Evolutionary conservation across 2,888 invertebrate genomes (phyloP).

Genomic region (Ophonus ardosiacus): DNA sequence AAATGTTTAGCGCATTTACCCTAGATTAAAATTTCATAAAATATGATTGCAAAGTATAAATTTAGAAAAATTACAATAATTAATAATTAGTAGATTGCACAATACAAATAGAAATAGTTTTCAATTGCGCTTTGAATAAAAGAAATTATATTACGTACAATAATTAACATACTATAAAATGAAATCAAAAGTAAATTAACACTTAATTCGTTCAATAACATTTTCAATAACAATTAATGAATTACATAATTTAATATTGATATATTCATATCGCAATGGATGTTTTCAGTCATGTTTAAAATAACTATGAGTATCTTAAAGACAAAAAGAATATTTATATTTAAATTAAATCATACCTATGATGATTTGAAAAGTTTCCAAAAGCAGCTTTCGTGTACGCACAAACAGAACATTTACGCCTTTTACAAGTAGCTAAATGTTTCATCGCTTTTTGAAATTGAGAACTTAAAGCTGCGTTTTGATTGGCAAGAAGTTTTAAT

Average conservation of each 20-base stretch:
- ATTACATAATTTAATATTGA: background rate
- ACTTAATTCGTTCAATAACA: background rate
- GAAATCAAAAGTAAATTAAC: constrained; percentile 8
- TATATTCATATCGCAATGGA: background rate
- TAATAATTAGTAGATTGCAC: too few relatives aligned
- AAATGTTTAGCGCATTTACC: too few relatives aligned
- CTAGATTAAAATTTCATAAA: too few relatives aligned
- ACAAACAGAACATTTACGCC: constrained; percentile 80
- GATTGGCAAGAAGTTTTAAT: constrained; percentile 76
- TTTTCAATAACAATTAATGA: background rate
- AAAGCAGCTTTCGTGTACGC: constrained; percentile 79
- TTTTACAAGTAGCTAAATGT: constrained; percentile 77
- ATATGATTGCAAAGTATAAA: too few relatives aligned
- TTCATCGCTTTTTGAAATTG: constrained; percentile 78
- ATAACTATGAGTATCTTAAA: background rate
- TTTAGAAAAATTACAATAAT: too few relatives aligned
- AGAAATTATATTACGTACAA: too few relatives aligned
- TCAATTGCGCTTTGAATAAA: too few relatives aligned
- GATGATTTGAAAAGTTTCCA: constrained; percentile 75
- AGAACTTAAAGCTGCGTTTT: constrained; percentile 76
- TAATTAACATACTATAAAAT: background rate
- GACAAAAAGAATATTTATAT: background rate
- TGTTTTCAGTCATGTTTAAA: background rate
- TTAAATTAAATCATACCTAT: constrained; percentile 68
- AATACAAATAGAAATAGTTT: too few relatives aligned